Percentiles rank a stretch among this genome's conserved stretches.
phyloP scores from a whole-genome alignment of 2,888 invertebrate genomes.

The Steinernema scapterisci region DNA sequence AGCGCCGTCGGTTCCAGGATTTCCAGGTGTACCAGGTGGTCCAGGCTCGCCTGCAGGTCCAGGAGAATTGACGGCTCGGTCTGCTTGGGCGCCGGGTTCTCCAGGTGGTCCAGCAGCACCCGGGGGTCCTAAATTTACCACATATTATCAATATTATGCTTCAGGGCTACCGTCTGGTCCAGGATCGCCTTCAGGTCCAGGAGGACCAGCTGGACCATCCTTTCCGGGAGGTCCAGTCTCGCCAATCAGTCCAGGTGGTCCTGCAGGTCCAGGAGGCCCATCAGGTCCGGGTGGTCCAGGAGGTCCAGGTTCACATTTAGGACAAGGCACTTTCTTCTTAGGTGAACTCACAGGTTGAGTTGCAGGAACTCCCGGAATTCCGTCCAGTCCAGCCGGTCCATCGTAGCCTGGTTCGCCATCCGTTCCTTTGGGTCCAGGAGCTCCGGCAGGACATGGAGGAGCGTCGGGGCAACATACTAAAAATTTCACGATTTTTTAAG shows the following conservation, averaged over 20 bases:
- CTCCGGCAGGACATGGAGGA: no score
- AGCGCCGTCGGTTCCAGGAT: neutral
- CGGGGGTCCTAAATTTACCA: no score
- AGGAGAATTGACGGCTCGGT: no score
- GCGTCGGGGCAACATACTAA: no score
- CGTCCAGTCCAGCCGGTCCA: no score
- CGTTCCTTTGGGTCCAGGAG: no score
- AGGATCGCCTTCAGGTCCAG: neutral
- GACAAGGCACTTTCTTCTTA: no score
- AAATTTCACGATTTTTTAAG: no score
- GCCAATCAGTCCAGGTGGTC: neutral
- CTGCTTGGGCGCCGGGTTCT: neutral
- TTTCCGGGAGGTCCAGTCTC: neutral
- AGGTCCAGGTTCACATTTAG: neutral
- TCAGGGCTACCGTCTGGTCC: neutral
- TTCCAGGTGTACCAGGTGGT: neutral
- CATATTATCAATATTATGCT: no score
- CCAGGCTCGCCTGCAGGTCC: neutral
- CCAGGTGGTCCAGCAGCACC: slow-evolving; percentile 37
- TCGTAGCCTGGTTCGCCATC: no score
- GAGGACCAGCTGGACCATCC: neutral
- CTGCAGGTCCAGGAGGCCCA: neutral
- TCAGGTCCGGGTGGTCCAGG: neutral
- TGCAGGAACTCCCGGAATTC: no score
- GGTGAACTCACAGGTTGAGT: no score